Base-by-base conservation (phyloP, 2,113 vertebrate genomes). In the Cranoglanis bouderius region DNA sequence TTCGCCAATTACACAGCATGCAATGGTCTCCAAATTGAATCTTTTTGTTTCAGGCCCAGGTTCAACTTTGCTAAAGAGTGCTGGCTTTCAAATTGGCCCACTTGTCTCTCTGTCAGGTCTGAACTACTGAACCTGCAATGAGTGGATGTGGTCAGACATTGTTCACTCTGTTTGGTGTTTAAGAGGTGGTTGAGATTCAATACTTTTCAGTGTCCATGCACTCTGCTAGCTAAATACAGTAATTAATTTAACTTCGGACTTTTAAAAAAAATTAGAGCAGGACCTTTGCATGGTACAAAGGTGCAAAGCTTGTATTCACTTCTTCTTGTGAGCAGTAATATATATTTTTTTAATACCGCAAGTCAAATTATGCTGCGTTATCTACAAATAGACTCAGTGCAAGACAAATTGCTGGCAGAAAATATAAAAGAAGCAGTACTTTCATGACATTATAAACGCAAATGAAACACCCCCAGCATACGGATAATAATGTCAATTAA, bases 61-160 rank as follows among this genome's bases (percentile, higher is more conserved):
- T 87, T 85, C 35, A 75, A 81, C 89, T 88, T 86, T 16, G 84
- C 90, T 91, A 90, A 90, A 91, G 90, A 88, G 88, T 57, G 49
- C 19, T 51, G 59, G 87, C 80, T 87, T 63, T 57, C 85, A 90
- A 88, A 90, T 91, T 87, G 87, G 87, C 87, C 85, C 82, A 90
- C 91, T 91, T 65, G 89, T 91, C 91, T 91, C 85, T 43, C 51
- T 90, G 91, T 90, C 91, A 91, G 89, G 35, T 70, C 49, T 91
- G 89, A 91, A 91, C 89, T 89, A 72, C 40, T 91, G 91, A 91
- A 91, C 91, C 88, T 89, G 72, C 49, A 70, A 16, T 14, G 21
- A 75, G 57, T 21, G 55, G 53, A 55, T n/a, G 72, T 72, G 59
- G 85, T 51, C 61, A 24, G 43, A 6, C 57, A n/a, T 2, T 19